Conservation (phyloP, 2,888 invertebrate genomes). For the Abrostola tripartita region DNA sequence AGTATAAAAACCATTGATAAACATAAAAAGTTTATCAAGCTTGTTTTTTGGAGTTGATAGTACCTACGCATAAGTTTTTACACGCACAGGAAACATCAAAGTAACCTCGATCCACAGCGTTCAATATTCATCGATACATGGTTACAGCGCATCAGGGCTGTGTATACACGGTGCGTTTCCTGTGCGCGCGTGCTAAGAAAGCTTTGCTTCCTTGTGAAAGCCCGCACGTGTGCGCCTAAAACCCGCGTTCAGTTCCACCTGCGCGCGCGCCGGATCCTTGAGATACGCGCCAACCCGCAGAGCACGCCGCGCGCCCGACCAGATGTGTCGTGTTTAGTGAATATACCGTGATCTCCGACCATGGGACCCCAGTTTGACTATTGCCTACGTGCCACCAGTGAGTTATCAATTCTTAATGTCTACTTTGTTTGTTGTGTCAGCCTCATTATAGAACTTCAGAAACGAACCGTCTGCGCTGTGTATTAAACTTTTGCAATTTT, state of each 20-base stretch:
- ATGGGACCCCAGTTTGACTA: slow-evolving; percentile 87
- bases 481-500: slow-evolving; percentile 63
- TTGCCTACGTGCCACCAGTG: slow-evolving; percentile 84
- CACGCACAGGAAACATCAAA: slow-evolving; percentile 38
- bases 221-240: slow-evolving; percentile 79
- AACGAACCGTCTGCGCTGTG: slow-evolving; percentile 40
- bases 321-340: slow-evolving; percentile 84
- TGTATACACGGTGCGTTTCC: slow-evolving; percentile 65
- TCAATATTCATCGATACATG: slow-evolving; percentile 55
- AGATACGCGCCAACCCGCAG: slow-evolving; percentile 68
- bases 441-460: slow-evolving; percentile 45
- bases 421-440: slow-evolving; percentile 46
- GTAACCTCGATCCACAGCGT: slow-evolving; percentile 36
- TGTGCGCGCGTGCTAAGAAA: slow-evolving; percentile 65
- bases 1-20: neutral
- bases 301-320: slow-evolving; percentile 79
- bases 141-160: slow-evolving; percentile 60
- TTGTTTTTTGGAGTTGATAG: neutral
- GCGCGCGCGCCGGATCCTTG: slow-evolving; percentile 70
- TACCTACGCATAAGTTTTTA: slow-evolving; percentile 1
- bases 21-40: neutral
- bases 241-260: slow-evolving; percentile 72
- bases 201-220: slow-evolving; percentile 79
- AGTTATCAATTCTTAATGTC: slow-evolving; percentile 63
- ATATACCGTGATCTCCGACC: slow-evolving; percentile 58